These are phyloP conservation scores for Metopia argyrocephala DNA, from an alignment of 2,888 invertebrate genomes.

Conservation along the genomic window DNA sequence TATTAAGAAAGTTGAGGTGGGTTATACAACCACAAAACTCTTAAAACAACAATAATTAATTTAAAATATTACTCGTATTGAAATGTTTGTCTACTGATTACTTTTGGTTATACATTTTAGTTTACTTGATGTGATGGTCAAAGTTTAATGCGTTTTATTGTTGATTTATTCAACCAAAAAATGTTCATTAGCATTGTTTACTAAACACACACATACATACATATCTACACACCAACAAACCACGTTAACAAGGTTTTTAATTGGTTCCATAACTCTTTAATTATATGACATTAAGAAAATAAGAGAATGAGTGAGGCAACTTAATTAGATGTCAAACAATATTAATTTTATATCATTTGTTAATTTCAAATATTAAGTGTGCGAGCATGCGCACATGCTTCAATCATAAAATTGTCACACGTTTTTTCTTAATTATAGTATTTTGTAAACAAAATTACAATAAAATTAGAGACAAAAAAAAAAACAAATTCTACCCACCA, in stretches of 20 bases:
- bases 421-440: slow-evolving; percentile 35
- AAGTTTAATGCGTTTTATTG: no score
- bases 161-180: no score
- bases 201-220: no score
- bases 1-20: no score
- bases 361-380: not conserved
- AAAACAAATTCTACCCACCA: not conserved
- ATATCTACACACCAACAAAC: no score
- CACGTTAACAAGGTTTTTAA: slow-evolving; percentile 47
- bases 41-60: no score
- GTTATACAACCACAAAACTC: no score
- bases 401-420: slow-evolving; percentile 45
- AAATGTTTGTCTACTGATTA: no score
- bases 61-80: no score
- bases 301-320: slow-evolving; percentile 1
- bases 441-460: not conserved
- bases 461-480: not conserved
- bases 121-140: no score
- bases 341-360: slow-evolving; percentile 40
- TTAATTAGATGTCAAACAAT: slow-evolving; percentile 53
- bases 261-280: slow-evolving; percentile 20
- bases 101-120: no score
- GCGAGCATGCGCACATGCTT: slow-evolving; percentile 33
- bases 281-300: slow-evolving; percentile 23
- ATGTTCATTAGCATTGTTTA: not conserved